Percentiles rank a stretch among this genome's conserved stretches.
phyloP scores from a whole-genome alignment of 37 sponge, comb jelly and placozoan genomes.

The Geodia barretti region DNA sequence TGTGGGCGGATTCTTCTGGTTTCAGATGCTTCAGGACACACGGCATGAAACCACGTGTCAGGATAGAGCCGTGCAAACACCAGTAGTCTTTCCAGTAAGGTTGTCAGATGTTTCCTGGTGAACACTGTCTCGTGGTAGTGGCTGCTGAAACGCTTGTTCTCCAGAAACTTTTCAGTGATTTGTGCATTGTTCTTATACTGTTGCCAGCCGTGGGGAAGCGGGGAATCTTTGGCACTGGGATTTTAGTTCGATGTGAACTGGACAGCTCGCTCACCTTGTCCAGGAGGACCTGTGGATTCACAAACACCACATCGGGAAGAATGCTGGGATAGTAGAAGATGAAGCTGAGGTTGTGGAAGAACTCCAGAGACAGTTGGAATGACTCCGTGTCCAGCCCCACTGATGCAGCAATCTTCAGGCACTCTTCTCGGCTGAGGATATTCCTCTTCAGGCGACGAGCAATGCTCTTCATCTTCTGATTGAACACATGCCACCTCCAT shows the following conservation, averaged over 20 bases:
- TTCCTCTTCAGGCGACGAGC: too few species aligned
- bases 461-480: too few species aligned
- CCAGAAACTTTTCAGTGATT: neutral
- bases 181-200: neutral
- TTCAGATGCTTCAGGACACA: neutral
- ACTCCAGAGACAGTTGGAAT: neutral
- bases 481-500: too few species aligned
- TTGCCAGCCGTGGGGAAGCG: neutral
- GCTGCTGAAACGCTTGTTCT: neutral
- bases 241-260: neutral
- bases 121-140: neutral
- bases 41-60: neutral
- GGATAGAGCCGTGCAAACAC: neutral
- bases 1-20: too few species aligned
- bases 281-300: neutral
- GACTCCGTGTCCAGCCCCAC: neutral
- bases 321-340: neutral
- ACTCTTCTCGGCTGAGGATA: neutral
- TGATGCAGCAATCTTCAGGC: neutral
- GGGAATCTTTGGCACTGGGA: too few species aligned
- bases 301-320: neutral
- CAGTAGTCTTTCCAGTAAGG: neutral
- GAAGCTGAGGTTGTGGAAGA: neutral
- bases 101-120: neutral
- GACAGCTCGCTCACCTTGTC: neutral